phyloP scores from a whole-genome alignment of 2,888 invertebrate genomes.

The Macrophya annulata region DNA sequence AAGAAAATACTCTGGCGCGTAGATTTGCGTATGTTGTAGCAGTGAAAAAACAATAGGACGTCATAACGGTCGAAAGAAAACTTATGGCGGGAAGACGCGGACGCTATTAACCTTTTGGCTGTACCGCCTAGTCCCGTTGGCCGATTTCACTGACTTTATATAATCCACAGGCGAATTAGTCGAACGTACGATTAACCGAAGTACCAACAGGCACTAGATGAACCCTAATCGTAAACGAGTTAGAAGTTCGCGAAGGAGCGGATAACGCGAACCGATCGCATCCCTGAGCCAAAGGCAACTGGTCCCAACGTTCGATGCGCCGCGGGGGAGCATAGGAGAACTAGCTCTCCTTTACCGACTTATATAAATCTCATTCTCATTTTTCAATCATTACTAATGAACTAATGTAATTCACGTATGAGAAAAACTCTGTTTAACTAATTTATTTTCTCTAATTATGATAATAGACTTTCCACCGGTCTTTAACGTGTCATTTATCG shows the following conservation, averaged over 20 bases:
- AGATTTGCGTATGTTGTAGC: not conserved
- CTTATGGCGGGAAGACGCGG: not conserved
- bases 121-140: not conserved
- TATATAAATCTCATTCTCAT: too few relatives aligned
- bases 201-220: not conserved
- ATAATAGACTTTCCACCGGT: not conserved
- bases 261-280: not conserved
- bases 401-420: not conserved
- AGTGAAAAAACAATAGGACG: not conserved
- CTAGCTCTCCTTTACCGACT: not conserved
- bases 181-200: not conserved
- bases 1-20: not conserved
- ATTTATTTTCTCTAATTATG: not conserved
- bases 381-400: too few relatives aligned
- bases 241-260: not conserved
- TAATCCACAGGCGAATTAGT: not conserved
- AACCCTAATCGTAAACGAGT: not conserved
- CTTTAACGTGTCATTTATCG: not conserved
- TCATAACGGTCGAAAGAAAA: not conserved
- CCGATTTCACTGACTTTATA: not conserved
- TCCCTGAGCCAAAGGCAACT: not conserved
- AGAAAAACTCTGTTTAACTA: not conserved
- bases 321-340: not conserved
- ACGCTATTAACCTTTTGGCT: not conserved
- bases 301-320: not conserved